Percentiles rank a stretch among this genome's conserved stretches.
Conservation (phyloP, 2,797 vertebrate genomes). For the Gorsachius magnificus region DNA sequence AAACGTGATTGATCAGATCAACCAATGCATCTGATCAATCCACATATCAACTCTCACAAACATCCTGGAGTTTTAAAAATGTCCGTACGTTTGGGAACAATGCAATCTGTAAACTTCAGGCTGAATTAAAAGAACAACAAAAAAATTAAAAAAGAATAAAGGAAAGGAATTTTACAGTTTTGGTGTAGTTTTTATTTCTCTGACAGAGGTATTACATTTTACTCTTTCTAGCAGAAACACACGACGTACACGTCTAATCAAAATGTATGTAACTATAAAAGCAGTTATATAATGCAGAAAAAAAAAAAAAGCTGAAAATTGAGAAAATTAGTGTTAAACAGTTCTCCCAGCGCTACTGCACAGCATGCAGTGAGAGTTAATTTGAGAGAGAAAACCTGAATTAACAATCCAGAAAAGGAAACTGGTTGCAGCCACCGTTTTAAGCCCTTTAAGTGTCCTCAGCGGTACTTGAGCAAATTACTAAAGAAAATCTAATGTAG, state of each 20-base stretch:
- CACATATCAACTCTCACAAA: not conserved
- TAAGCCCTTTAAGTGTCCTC: constrained; percentile 88
- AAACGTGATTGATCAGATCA: not conserved
- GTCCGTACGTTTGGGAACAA: not conserved
- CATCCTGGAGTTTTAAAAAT: not conserved
- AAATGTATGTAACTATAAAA: constrained; percentile 73
- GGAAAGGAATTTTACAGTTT: not conserved
- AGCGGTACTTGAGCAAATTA: constrained; percentile 89
- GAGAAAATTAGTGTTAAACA: constrained; percentile 82
- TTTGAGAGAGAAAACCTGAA: constrained; percentile 86
- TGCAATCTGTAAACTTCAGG: not conserved
- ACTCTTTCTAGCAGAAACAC: not conserved
- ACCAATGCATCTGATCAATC: not conserved
- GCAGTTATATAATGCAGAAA: constrained; percentile 61
- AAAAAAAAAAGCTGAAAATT: constrained; percentile 75
- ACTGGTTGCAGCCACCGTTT: constrained; percentile 84
- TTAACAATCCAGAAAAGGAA: constrained; percentile 88
- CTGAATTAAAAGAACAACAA: not conserved
- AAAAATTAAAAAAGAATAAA: not conserved
- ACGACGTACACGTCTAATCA: constrained; percentile 57
- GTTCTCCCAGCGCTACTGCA: constrained; percentile 73
- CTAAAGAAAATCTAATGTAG: constrained; percentile 90
- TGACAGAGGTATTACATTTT: constrained; percentile 11
- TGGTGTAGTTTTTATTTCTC: not conserved
- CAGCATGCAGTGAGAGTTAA: constrained; percentile 82